Evolutionary conservation across 2,797 vertebrate genomes (phyloP).

Genomic region (Channallabes apus): DNA sequence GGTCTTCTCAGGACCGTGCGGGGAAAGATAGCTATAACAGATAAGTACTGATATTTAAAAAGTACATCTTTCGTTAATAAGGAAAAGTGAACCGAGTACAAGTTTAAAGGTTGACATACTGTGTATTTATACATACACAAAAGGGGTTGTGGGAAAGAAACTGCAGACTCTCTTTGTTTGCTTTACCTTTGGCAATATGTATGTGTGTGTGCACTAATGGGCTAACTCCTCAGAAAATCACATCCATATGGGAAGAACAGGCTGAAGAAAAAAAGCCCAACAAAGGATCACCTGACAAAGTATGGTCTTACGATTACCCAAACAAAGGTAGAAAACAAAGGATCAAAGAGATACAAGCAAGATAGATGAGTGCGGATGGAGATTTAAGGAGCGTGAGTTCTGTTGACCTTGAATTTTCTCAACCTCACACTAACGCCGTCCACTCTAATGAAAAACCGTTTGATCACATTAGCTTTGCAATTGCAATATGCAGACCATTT

Average conservation of each 20-base stretch:
- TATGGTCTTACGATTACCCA: background rate
- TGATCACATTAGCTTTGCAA: background rate
- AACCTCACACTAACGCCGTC: background rate
- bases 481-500: background rate
- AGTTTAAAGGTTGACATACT: background rate
- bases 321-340: constrained; percentile 25
- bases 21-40: constrained; percentile 15
- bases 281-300: constrained; percentile 32
- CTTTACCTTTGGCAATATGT: constrained; percentile 48
- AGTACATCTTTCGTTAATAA: background rate
- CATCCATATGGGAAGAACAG: constrained; percentile 45
- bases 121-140: constrained; percentile 25
- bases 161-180: constrained; percentile 40
- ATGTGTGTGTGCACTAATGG: constrained; percentile 44
- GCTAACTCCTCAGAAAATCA: constrained; percentile 46
- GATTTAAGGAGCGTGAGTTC: background rate
- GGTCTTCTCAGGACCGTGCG: background rate
- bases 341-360: constrained; percentile 21
- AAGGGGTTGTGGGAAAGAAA: constrained; percentile 39
- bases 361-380: background rate
- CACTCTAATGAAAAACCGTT: background rate
- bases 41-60: constrained; percentile 16
- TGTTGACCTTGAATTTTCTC: background rate
- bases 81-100: background rate
- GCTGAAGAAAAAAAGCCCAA: constrained; percentile 26